Base-by-base conservation (phyloP, 1,140 invertebrate species). In the Drosophila ananassae region DNA sequence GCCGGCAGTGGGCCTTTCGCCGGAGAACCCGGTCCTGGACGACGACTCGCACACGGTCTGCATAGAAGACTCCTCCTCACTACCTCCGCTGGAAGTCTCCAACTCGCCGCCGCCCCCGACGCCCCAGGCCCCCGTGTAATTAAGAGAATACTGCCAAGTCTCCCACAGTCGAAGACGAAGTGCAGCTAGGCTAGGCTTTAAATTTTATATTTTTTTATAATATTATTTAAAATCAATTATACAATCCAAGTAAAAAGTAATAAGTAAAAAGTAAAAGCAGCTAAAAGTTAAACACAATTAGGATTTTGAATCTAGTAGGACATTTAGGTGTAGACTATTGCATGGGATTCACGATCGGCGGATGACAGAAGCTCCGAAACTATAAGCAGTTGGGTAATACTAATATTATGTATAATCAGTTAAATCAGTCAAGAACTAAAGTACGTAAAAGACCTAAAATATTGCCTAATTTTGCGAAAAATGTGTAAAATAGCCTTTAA, bases 1-100 rank as follows among this genome's bases (percentile, higher is more conserved):
- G 4, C 59, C 47, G 0, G 60, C 63, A 17, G 46, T 61, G 28
- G 64, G 63, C 52, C 60, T 64, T 21, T 67, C 63, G 47, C 47
- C 63, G 2, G 63, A 64, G 7, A 59, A 41, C 10, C 48, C 37
- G 41, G 32, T 17, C 9, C 12, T 60, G 10, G 69, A 58, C 39
- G 41, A 52, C 3, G 69, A 58, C 32, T 52, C 55, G 2, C 17
- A 30, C 30, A 71, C 37, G 48, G 69, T 59, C 32, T 71, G 66
- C 30, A 53, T 73, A 12, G 69, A 72, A 13, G 52, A 64, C 30
- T 71, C 55, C 1, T 34, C 56, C 4, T 52, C 50, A 10, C 30
- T 48, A 48, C 47, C 69, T 37, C 34, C 67, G 8, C 12, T 71
- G 48, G 62, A 69, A 10, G n/a, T 39, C 2, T 59, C 53, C 21